Conservation (phyloP, 2,797 vertebrate species). For the Numenius phaeopus region DNA sequence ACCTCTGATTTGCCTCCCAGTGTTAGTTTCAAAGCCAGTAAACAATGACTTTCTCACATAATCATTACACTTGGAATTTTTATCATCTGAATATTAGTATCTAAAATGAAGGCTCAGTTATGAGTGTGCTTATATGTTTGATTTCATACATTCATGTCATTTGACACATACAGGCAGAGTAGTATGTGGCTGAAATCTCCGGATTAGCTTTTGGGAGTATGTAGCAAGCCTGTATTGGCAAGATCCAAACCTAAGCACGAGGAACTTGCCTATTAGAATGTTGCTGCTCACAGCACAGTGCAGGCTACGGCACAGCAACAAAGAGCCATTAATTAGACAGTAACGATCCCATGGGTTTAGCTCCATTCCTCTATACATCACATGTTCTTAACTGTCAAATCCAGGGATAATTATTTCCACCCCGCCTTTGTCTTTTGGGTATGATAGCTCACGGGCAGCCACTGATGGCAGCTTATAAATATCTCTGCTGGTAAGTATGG, state of each 20-base stretch:
- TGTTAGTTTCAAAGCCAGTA: not conserved
- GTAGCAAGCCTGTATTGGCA: not conserved
- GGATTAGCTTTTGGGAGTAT: not conserved
- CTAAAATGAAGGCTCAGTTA: not conserved
- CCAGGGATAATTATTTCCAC: slow-evolving; percentile 59
- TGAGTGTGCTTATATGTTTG: not conserved
- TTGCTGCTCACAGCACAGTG: slow-evolving; percentile 51
- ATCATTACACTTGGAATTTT: not conserved
- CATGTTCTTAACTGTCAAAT: slow-evolving; percentile 67
- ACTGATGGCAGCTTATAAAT: slow-evolving; percentile 62
- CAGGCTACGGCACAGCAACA: slow-evolving; percentile 65
- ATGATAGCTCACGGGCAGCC: slow-evolving; percentile 51
- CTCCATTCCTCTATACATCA: slow-evolving; percentile 69
- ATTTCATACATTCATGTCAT: not conserved
- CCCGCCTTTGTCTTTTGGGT: slow-evolving; percentile 53
- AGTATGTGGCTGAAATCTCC: not conserved
- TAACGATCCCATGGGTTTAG: slow-evolving; percentile 66
- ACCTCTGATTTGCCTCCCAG: not conserved
- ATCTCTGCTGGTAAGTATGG: slow-evolving; percentile 51
- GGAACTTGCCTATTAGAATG: slow-evolving; percentile 47
- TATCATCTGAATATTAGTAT: not conserved
- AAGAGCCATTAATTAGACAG: slow-evolving; percentile 71
- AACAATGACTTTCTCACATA: not conserved
- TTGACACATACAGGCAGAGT: slow-evolving; percentile 34
- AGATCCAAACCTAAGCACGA: slow-evolving; percentile 36